These are phyloP conservation scores for Lophius americanus DNA, from an alignment of 2,797 vertebrate species.

Conservation along the genomic window DNA sequence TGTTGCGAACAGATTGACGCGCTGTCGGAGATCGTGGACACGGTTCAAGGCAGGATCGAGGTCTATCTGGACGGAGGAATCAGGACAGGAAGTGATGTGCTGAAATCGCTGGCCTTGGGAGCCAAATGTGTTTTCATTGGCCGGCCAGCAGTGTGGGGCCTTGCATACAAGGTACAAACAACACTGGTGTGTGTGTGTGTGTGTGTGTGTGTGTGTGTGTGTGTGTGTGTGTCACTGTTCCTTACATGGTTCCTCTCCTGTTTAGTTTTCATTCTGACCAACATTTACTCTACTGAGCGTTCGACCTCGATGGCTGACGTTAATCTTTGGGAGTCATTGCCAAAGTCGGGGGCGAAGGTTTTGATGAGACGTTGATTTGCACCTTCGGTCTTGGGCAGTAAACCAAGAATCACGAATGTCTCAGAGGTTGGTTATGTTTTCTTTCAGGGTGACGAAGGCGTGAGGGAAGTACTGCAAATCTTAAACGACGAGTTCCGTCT, in stretches of 20 bases:
- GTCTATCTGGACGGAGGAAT: conserved; percentile 95
- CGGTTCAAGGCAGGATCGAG: conserved; percentile 88
- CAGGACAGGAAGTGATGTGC: conserved; percentile 90
- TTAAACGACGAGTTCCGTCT: conserved; percentile 91
- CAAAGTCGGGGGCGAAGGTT: no score
- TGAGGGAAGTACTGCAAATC: conserved; percentile 89
- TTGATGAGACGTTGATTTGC: no score
- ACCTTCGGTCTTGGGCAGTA: no score
- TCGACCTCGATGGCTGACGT: no score
- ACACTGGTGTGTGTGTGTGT: background rate
- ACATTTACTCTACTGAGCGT: no score
- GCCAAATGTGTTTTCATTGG: conserved; percentile 95
- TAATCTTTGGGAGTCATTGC: no score
- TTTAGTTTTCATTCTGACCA: background rate
- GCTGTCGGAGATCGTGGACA: conserved; percentile 89
- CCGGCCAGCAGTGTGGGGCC: conserved; percentile 93
- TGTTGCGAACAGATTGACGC: conserved; percentile 87
- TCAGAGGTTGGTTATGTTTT: background rate
- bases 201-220: background rate
- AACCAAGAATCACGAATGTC: background rate
- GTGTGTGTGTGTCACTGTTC: background rate
- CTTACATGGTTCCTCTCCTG: background rate
- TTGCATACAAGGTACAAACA: conserved; percentile 89
- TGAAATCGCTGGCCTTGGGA: conserved; percentile 93
- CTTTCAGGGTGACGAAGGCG: conserved; percentile 89